Conservation (phyloP, 2,888 invertebrate genomes). For the Esperia sulphurella region DNA sequence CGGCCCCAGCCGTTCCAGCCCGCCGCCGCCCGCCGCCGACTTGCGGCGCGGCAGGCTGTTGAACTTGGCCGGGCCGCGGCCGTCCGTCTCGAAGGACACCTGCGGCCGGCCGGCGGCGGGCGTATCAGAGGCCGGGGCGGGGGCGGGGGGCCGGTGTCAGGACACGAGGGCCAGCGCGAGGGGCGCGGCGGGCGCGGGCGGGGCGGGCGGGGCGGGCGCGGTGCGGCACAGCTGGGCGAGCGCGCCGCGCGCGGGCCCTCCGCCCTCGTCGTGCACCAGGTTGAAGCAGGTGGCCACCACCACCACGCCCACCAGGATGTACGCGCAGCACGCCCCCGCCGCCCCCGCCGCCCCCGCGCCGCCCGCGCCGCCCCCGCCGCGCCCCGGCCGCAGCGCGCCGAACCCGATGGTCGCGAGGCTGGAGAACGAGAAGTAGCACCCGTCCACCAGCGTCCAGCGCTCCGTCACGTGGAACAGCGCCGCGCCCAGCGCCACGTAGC, state of each 20-base stretch:
- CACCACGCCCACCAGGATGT: slow-evolving; percentile 91
- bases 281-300: slow-evolving; percentile 93
- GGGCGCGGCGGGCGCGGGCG: slow-evolving; percentile 37
- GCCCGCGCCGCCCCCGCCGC: slow-evolving; percentile 46
- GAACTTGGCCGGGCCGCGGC: slow-evolving; percentile 68
- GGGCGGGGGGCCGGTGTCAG: slow-evolving; percentile 75
- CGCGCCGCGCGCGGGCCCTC: slow-evolving; percentile 30
- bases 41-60: slow-evolving; percentile 78
- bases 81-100: slow-evolving; percentile 57
- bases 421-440: slow-evolving; percentile 89
- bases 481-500: slow-evolving; percentile 94
- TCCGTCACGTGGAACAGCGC: slow-evolving; percentile 94
- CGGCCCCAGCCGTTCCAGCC: slow-evolving; percentile 79
- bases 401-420: slow-evolving; percentile 91
- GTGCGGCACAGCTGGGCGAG: slow-evolving; percentile 32
- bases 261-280: slow-evolving; percentile 88
- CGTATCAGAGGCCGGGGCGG: slow-evolving; percentile 42
- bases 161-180: slow-evolving; percentile 74
- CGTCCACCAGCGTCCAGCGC: slow-evolving; percentile 94
- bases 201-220: slow-evolving; percentile 23
- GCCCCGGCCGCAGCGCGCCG: slow-evolving; percentile 86
- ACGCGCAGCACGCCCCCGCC: slow-evolving; percentile 82
- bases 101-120: slow-evolving; percentile 39
- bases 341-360: slow-evolving; percentile 70
- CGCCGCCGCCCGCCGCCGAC: slow-evolving; percentile 44